phyloP scores from a whole-genome alignment of 1,140 invertebrate species.

The Tenebrio molitor region DNA sequence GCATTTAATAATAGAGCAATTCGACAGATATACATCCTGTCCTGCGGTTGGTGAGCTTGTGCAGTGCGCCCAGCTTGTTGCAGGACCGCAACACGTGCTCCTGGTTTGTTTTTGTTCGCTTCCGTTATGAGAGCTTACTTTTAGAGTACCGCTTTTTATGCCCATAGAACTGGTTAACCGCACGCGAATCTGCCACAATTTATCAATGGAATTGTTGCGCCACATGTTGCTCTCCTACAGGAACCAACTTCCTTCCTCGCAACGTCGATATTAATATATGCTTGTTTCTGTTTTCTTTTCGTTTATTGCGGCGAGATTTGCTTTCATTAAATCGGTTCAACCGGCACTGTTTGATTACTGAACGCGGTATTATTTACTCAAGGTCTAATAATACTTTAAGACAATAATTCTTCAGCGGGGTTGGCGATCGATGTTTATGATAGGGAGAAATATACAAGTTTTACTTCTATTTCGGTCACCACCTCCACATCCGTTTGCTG shows the following conservation, averaged over 20 bases:
- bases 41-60: constrained; percentile 18
- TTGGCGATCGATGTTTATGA: constrained; percentile 48
- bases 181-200: constrained; percentile 41
- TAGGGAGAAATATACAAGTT: constrained; percentile 42
- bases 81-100: constrained; percentile 53
- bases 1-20: constrained; percentile 22
- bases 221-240: constrained; percentile 10
- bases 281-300: too few species aligned
- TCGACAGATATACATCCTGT: constrained; percentile 48
- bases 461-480: constrained; percentile 50
- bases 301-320: not conserved
- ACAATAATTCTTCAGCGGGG: constrained; percentile 42
- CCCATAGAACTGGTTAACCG: constrained; percentile 12
- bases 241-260: constrained; percentile 19
- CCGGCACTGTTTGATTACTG: constrained; percentile 22
- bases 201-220: constrained; percentile 40
- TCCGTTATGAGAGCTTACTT: constrained; percentile 48
- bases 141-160: constrained; percentile 30
- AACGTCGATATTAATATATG: too few species aligned
- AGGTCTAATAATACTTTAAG: constrained; percentile 37
- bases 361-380: constrained; percentile 25
- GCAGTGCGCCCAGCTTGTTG: constrained; percentile 17
- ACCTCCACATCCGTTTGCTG: constrained; percentile 49
- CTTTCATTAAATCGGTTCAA: constrained; percentile 12
- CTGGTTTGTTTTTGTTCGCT: constrained; percentile 55